These are phyloP conservation scores for Cybosia mesomella DNA, from an alignment of 2,888 invertebrate genomes.

Conservation along the genomic window DNA sequence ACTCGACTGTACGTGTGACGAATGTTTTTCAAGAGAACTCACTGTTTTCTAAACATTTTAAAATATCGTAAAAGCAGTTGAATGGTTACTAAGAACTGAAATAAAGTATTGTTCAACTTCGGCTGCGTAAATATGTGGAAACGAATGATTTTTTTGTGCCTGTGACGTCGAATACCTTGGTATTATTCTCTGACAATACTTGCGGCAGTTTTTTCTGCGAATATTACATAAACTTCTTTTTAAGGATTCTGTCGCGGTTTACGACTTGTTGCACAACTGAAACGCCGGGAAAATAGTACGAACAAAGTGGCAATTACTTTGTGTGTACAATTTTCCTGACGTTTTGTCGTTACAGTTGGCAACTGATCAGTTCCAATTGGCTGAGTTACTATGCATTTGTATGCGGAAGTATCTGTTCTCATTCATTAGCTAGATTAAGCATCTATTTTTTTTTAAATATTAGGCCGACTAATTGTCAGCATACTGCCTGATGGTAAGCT, in stretches of 20 bases:
- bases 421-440: neutral
- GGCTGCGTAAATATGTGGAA: conserved; percentile 3
- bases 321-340: too few relatives aligned
- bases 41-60: conserved; percentile 42
- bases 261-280: neutral
- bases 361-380: neutral
- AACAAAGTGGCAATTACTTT: too few relatives aligned
- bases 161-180: neutral
- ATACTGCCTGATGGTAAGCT: too few relatives aligned
- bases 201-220: neutral
- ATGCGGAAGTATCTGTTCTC: neutral
- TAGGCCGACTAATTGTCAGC: too few relatives aligned
- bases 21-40: conserved; percentile 25
- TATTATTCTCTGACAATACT: neutral
- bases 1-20: conserved; percentile 39
- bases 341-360: neutral
- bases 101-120: conserved; percentile 27
- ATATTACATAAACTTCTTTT: neutral
- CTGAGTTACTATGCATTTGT: neutral
- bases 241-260: neutral
- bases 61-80: conserved; percentile 30
- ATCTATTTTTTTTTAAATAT: neutral
- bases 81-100: conserved; percentile 33
- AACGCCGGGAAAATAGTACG: neutral
- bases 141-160: neutral